phyloP scores from a whole-genome alignment of 1,140 invertebrate species.

The Cotesia vestalis region DNA sequence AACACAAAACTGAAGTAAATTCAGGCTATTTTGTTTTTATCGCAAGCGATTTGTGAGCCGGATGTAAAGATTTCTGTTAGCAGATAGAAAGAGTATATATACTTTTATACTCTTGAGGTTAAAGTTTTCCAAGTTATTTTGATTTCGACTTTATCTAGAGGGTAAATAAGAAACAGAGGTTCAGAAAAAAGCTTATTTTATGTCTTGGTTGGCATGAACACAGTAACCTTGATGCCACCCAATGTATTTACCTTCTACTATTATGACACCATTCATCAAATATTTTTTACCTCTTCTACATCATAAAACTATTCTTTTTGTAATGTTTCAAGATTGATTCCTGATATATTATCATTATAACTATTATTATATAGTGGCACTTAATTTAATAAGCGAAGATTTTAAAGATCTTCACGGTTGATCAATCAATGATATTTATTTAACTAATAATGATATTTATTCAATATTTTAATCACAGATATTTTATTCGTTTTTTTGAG shows the following conservation, averaged over 20 bases:
- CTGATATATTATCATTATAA: too few relatives aligned
- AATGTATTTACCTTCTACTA: slow-evolving; percentile 30
- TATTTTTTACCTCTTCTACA: slow-evolving; percentile 21
- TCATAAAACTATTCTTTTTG: too few relatives aligned
- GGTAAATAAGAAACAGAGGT: background rate
- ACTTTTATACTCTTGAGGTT: slow-evolving; percentile 57
- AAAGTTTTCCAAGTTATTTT: slow-evolving; percentile 61
- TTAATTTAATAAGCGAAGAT: too few relatives aligned
- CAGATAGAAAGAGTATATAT: slow-evolving; percentile 53
- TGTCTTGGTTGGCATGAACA: slow-evolving; percentile 2
- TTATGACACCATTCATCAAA: slow-evolving; percentile 36
- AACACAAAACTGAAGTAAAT: too few relatives aligned
- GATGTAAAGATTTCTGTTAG: slow-evolving; percentile 45
- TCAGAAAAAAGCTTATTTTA: background rate
- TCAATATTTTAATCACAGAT: too few relatives aligned
- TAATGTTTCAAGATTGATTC: too few relatives aligned
- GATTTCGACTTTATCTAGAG: slow-evolving; percentile 45
- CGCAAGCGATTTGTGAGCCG: slow-evolving; percentile 24
- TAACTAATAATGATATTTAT: too few relatives aligned
- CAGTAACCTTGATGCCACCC: too few relatives aligned
- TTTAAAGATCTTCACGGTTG: too few relatives aligned
- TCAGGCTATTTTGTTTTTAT: background rate
- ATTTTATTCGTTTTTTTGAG: too few relatives aligned
- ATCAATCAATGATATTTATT: too few relatives aligned
- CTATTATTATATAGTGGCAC: too few relatives aligned